A percentile compares a stretch with the other conserved stretches of the same genome.
These are phyloP conservation scores for Melipona quadrifasciata DNA, from an alignment of 1,140 invertebrate species.

Conservation along the genomic window DNA sequence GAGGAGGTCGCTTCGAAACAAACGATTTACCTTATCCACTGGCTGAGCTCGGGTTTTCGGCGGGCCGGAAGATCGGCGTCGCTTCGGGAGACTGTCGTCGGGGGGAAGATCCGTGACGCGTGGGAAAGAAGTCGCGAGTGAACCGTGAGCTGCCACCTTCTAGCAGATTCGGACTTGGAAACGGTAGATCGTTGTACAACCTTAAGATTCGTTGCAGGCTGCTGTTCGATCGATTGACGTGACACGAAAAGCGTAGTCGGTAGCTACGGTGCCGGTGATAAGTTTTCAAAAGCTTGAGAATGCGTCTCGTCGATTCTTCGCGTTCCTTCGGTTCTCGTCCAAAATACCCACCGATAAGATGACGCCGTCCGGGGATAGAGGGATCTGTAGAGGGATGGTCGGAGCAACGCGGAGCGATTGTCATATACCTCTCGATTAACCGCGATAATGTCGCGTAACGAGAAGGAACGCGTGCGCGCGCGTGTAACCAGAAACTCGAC, in stretches of 20 bases:
- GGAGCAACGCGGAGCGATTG: neutral
- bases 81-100: constrained; percentile 45
- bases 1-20: constrained; percentile 72
- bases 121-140: constrained; percentile 27
- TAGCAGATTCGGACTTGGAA: neutral
- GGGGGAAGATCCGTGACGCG: constrained; percentile 36
- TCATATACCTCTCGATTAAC: constrained; percentile 44
- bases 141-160: constrained; percentile 55
- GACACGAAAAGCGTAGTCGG: too few species aligned
- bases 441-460: constrained; percentile 49
- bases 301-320: neutral
- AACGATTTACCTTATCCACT: constrained; percentile 79
- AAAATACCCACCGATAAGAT: constrained; percentile 36
- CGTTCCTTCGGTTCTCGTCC: neutral
- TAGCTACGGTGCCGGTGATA: constrained; percentile 7
- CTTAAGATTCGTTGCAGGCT: neutral
- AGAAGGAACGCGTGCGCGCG: constrained; percentile 4
- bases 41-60: constrained; percentile 61
- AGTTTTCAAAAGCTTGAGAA: constrained; percentile 8
- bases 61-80: constrained; percentile 69
- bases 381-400: constrained; percentile 35
- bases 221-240: neutral
- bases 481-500: constrained; percentile 33
- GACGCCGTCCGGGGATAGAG: neutral
- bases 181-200: constrained; percentile 30